phyloP scores from a whole-genome alignment of 2,113 vertebrate genomes.

The Lepisosteus oculatus region DNA sequence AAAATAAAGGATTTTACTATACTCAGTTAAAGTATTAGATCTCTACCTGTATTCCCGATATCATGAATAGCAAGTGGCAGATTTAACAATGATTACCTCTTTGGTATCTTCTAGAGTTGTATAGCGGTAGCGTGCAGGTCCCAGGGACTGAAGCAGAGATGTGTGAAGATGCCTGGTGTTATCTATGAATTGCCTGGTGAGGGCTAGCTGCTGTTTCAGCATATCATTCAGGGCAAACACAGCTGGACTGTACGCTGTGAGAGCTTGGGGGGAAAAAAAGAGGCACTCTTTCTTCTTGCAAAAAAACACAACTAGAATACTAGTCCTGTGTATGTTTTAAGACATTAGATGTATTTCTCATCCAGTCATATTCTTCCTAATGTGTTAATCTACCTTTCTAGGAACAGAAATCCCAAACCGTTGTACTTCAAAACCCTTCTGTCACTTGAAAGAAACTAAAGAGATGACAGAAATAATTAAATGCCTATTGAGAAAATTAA shows the following conservation, averaged over 20 bases:
- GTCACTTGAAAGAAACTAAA: no score
- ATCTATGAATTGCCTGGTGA: constrained; percentile 68
- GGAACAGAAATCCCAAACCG: no score
- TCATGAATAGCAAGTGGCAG: no score
- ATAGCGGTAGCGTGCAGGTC: constrained; percentile 73
- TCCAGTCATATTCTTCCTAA: no score
- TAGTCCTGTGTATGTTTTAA: neutral
- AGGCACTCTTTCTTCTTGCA: neutral
- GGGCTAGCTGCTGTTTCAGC: constrained; percentile 77
- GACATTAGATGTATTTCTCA: neutral
- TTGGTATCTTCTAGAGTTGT: constrained; percentile 80
- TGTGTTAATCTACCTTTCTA: no score
- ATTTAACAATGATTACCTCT: constrained; percentile 58
- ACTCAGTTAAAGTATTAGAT: no score
- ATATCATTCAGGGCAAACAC: constrained; percentile 62
- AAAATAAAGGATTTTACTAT: no score
- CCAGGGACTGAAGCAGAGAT: constrained; percentile 65
- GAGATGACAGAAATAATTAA: no score
- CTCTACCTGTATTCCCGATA: no score
- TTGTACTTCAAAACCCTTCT: no score
- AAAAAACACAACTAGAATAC: neutral
- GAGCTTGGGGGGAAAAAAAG: constrained; percentile 40
- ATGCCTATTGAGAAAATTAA: no score
- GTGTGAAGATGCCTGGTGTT: constrained; percentile 61
- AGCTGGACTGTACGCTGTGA: constrained; percentile 65